phyloP scores from a whole-genome alignment of 2,113 vertebrate genomes.

The Gulo gulo region DNA sequence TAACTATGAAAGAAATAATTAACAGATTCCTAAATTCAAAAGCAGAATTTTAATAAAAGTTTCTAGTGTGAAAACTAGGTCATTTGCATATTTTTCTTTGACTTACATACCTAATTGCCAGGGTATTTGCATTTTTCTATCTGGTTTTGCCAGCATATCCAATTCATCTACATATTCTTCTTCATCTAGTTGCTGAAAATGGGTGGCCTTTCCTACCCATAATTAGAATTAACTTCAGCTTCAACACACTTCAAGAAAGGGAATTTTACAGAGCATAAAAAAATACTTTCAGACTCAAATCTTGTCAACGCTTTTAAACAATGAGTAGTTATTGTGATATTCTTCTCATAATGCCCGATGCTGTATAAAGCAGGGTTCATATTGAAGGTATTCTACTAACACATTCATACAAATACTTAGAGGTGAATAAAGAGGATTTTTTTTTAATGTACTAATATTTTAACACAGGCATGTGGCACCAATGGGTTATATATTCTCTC shows the following conservation, averaged over 20 bases:
- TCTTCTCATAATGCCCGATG: not conserved
- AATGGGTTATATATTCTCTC: not conserved
- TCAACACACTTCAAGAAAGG: constrained; percentile 41
- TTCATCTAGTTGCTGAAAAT: constrained; percentile 50
- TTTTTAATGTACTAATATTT: constrained; percentile 32
- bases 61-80: constrained; percentile 49
- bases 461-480: not conserved
- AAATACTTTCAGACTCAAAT: constrained; percentile 41
- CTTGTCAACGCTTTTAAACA: constrained; percentile 5
- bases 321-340: constrained; percentile 13
- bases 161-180: constrained; percentile 53
- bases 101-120: constrained; percentile 67
- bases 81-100: constrained; percentile 65
- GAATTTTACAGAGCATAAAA: constrained; percentile 27
- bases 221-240: constrained; percentile 55
- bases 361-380: not conserved
- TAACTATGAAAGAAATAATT: constrained; percentile 41
- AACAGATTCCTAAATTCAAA: constrained; percentile 53
- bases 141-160: constrained; percentile 44
- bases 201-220: constrained; percentile 1
- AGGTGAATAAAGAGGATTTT: not conserved
- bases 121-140: constrained; percentile 63
- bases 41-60: constrained; percentile 45
- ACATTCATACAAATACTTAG: not conserved
- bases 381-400: constrained; percentile 3